phyloP scores from a whole-genome alignment of 2,888 invertebrate species.

The Pharmacophagus antenor region DNA sequence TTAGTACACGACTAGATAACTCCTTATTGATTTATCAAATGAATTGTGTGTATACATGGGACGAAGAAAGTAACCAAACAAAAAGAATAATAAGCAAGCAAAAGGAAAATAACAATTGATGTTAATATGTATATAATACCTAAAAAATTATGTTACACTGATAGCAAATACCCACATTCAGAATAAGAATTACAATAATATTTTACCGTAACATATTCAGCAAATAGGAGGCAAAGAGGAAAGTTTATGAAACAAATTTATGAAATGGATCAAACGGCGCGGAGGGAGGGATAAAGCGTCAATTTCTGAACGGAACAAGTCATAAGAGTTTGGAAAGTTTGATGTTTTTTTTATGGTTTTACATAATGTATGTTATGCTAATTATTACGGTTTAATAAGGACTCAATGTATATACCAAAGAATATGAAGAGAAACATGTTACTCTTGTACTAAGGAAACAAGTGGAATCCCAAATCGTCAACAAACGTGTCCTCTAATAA shows the following conservation, averaged over 20 bases:
- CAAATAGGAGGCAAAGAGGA: conserved; percentile 47
- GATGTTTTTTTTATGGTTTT: neutral
- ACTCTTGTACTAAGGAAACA: too few relatives aligned
- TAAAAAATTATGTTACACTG: conserved; percentile 10
- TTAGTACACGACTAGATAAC: neutral
- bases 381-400: neutral
- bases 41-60: neutral
- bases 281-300: conserved; percentile 43
- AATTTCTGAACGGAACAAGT: conserved; percentile 31
- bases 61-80: neutral
- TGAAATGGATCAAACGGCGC: conserved; percentile 63
- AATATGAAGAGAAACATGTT: too few relatives aligned
- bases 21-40: neutral
- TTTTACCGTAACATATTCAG: conserved; percentile 48
- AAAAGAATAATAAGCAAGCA: neutral
- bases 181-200: conserved; percentile 44
- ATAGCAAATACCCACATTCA: conserved; percentile 27
- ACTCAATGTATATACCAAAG: too few relatives aligned
- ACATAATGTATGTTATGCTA: neutral
- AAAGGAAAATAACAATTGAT: neutral
- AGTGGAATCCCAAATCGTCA: too few relatives aligned
- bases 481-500: too few relatives aligned
- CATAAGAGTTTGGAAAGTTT: conserved; percentile 15
- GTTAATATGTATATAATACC: neutral
- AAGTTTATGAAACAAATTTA: conserved; percentile 64